Evolutionary conservation across 2,888 invertebrate genomes (phyloP), one percentile per base, ranked within the genome.

Genomic region (Drosophila vallismaia): DNA sequence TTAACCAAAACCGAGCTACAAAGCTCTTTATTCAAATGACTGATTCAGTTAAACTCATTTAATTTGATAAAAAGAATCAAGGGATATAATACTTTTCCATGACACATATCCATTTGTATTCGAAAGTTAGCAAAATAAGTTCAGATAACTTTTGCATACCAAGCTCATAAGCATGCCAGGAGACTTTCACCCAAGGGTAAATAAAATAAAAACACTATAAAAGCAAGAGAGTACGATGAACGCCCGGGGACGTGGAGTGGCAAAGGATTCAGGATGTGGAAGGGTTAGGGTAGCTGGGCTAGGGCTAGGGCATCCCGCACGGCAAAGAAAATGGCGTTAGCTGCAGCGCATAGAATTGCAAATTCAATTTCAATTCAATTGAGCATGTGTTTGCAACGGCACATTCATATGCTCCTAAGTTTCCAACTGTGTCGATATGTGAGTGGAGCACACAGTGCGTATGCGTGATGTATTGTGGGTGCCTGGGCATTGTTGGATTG

Each of bases 331-430:
- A 85, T 79, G 83, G 80, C 81, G 77, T 79, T 81, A 78, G 79
- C 76, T 76, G 69, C 77, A 79, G 76, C 74, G 76, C 78, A 79
- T 81, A 83, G 84, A 84, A 84, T 86, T 86, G 86, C 84, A 84
- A 85, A 85, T 85, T 85, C 84, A 84, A 85, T 85, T 85, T 84
- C 86, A 79, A 85, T 85, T 86, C 84, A 86, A 85, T 86, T 85
- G 86, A 81, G 86, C 84, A 84, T 84, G 79, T 86, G 86, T 84
- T 86, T 78, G 86, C 82, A 79, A 71, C 77, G 71, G 74, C 72
- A 49, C 67, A 70, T 74, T 49, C 85, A 77, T 79, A 81, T 85
- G 83, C 62, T 77, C 24, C 55, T 71, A 49, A 52, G 49, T 50
- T 44, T 64, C 53, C 19, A 36, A 31, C 63, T 28, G 14, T 19